Evolutionary conservation across 2,888 invertebrate genomes (phyloP), one percentile per base, ranked within the genome.

Genomic region (Sturmia bella): DNA sequence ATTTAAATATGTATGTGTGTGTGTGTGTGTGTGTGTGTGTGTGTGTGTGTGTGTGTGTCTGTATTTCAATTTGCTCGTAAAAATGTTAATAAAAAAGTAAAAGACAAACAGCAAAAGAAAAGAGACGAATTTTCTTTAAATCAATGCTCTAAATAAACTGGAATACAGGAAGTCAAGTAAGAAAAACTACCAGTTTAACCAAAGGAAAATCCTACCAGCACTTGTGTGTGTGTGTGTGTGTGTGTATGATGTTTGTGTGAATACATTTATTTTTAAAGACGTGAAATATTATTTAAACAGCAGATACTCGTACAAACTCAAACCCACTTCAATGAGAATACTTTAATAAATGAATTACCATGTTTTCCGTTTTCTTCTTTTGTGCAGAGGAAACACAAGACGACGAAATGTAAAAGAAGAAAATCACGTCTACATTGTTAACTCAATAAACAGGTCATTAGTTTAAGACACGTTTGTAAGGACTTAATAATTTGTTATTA

Each of bases 371-470:
- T 32, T 50, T 64, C 19, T 50, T 15, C 19, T 50, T 66, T 32
- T 48, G 50, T 4, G 12, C n/a, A 13, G 9, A 39, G 41, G 13
- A 59, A 41, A 19, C 27, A 39, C 11, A 32, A 9, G 32, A 32
- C 27, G 32, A 32, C 5, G 3, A 45, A 19, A 37, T 19, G 9
- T 13, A 57, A 57, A 41, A 39, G 15, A 17, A 45, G n/a, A 54
- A 75, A 56, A 69, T 61, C 52, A 43, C 13, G 59, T 52, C 21
- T 50, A 43, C 19, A 43, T 32, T 57, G 52, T 64, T 61, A 52
- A 70, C 59, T 50, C 43, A 70, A 70, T 59, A 72, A 61, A 72
- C n/a, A 72, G 9, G 52, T 72, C 39, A 72, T 72, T 59, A 72
- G 52, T 43, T 52, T 17, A 43, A 52, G 41, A 72, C 52, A 61